Conservation (phyloP, 2,797 vertebrate genomes). For the Staurois parvus region DNA sequence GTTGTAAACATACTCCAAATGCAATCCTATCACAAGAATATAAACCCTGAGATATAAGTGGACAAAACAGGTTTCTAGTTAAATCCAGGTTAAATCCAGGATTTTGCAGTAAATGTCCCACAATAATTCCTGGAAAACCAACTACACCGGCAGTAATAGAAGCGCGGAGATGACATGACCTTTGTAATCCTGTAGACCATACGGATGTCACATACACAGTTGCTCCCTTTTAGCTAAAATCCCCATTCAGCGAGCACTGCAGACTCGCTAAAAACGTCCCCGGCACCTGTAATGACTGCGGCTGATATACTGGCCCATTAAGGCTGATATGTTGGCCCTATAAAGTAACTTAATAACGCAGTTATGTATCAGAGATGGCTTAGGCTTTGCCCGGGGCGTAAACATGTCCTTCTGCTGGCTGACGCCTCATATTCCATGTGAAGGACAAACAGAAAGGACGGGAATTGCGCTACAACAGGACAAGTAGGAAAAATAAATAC, state of each 20-base stretch:
- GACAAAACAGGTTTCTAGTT: too few relatives aligned
- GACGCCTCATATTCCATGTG: not conserved
- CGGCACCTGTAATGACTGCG: not conserved
- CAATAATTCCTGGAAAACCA: too few relatives aligned
- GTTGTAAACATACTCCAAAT: too few relatives aligned
- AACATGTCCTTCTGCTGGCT: conserved; percentile 22
- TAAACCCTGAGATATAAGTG: too few relatives aligned
- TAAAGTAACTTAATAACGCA: conserved; percentile 54
- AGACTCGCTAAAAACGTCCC: not conserved
- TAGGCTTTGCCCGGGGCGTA: conserved; percentile 6
- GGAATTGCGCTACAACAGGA: conserved; percentile 7
- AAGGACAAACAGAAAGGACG: conserved; percentile 22
- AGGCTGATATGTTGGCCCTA: conserved; percentile 48
- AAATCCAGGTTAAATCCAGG: too few relatives aligned
- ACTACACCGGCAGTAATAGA: too few relatives aligned
- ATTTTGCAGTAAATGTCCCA: too few relatives aligned
- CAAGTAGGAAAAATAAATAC: not conserved
- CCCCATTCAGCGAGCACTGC: not conserved
- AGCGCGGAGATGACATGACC: too few relatives aligned
- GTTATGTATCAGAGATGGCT: conserved; percentile 27
- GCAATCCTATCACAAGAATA: too few relatives aligned
- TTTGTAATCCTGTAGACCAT: too few relatives aligned
- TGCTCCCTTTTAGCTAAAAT: too few relatives aligned
- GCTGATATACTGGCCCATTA: conserved; percentile 49
- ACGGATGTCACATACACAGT: too few relatives aligned